Conservation (phyloP, 2,797 vertebrate genomes). For the Onychomys leucogaster region DNA sequence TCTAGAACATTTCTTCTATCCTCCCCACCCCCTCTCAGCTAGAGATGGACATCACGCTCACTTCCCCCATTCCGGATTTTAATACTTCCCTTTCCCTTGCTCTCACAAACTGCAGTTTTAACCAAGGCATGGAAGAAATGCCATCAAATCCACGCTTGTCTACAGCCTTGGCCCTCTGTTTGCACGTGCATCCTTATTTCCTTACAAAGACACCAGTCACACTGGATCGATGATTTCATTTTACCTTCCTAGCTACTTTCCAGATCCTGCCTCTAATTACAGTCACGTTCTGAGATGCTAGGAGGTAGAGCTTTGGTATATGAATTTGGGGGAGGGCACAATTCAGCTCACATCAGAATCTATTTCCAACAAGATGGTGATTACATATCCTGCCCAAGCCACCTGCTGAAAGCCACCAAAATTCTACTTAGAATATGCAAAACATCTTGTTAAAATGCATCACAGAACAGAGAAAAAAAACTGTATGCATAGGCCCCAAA, state of each 20-base stretch:
- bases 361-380: background rate
- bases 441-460: slow-evolving; percentile 59
- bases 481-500: background rate
- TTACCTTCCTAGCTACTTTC: background rate
- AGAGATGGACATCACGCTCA: background rate
- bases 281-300: background rate
- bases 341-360: background rate
- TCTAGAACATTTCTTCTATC: background rate
- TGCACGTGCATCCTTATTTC: background rate
- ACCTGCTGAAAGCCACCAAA: slow-evolving; percentile 62
- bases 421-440: slow-evolving; percentile 57
- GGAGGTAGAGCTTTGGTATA: background rate
- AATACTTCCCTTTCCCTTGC: background rate
- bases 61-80: background rate
- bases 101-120: background rate
- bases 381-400: background rate
- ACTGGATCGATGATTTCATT: background rate
- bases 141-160: background rate
- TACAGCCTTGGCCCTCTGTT: background rate
- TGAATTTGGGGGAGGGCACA: background rate
- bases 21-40: background rate
- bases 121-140: background rate
- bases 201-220: background rate
- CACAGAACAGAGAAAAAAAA: background rate
- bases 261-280: background rate